Evolutionary conservation across 2,888 invertebrate genomes (phyloP).

Genomic region (Leuctra nigra): DNA sequence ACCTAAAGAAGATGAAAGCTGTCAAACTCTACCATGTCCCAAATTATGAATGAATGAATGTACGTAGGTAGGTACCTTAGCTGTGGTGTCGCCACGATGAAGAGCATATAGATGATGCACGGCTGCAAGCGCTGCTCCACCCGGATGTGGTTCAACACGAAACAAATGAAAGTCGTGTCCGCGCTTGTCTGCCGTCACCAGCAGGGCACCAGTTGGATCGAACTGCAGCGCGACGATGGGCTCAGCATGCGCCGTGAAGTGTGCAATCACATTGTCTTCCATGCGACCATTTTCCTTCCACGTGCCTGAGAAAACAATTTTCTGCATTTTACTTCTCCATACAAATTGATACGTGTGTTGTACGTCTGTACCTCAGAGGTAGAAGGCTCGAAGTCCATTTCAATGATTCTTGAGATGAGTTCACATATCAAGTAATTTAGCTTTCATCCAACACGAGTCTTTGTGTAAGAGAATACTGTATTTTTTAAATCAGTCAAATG

Average conservation of each 20-base stretch:
- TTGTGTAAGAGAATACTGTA: neutral
- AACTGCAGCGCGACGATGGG: slow-evolving; percentile 86
- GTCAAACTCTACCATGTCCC: no score
- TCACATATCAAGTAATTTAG: no score
- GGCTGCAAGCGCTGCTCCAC: slow-evolving; percentile 76
- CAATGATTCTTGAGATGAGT: no score
- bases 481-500: neutral
- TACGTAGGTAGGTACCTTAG: slow-evolving; percentile 73
- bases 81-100: slow-evolving; percentile 92
- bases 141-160: slow-evolving; percentile 87
- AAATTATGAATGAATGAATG: no score
- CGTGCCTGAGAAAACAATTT: slow-evolving; percentile 12
- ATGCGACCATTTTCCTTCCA: slow-evolving; percentile 2
- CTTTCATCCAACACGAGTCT: no score
- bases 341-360: no score
- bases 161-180: slow-evolving; percentile 97
- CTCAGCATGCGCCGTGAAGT: slow-evolving; percentile 82
- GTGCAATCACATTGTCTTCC: slow-evolving; percentile 64
- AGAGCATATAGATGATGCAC: slow-evolving; percentile 93
- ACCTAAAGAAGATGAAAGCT: no score
- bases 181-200: slow-evolving; percentile 84
- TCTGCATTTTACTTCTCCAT: neutral
- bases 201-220: slow-evolving; percentile 81
- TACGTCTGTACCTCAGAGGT: no score
- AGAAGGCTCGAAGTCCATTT: no score